phyloP scores from a whole-genome alignment of 2,113 vertebrate genomes.

The Cygnus atratus region DNA sequence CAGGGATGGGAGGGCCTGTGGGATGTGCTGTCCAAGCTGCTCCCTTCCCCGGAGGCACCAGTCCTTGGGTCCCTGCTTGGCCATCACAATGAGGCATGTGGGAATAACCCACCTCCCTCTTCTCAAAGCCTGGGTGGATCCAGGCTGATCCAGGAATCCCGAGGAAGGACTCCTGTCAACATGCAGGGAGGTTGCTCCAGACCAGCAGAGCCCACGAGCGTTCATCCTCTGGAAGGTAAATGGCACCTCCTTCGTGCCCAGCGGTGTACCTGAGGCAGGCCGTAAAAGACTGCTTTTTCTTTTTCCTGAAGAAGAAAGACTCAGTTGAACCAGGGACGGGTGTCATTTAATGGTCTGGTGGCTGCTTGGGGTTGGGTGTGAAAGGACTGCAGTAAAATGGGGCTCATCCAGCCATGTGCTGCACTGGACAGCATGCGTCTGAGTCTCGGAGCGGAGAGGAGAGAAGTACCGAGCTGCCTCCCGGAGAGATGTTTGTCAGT shows the following conservation, averaged over 20 bases:
- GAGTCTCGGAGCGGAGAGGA: not conserved
- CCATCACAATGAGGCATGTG: not conserved
- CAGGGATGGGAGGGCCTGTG: not conserved
- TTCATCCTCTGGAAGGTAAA: not conserved
- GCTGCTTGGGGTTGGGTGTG: not conserved
- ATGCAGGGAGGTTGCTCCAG: not conserved
- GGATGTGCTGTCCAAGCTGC: not conserved
- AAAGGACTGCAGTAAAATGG: not conserved
- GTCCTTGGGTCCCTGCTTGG: not conserved
- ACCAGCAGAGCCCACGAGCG: not conserved
- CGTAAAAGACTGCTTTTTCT: not conserved
- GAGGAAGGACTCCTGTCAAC: not conserved
- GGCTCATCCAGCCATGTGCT: not conserved
- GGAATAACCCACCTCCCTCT: not conserved
- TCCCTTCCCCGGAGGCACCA: not conserved
- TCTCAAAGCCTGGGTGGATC: not conserved
- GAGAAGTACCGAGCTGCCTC: not conserved
- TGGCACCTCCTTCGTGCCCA: not conserved
- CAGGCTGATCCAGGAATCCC: not conserved
- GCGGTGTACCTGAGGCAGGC: not conserved
- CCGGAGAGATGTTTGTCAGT: not conserved
- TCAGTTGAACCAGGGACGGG: not conserved
- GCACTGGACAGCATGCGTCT: not conserved
- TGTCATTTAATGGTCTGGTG: not conserved
- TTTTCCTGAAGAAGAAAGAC: not conserved